Evolutionary conservation across 1,140 invertebrate genomes (phyloP), one percentile per base, ranked within the genome.

Genomic region (Sycophila sp.): DNA sequence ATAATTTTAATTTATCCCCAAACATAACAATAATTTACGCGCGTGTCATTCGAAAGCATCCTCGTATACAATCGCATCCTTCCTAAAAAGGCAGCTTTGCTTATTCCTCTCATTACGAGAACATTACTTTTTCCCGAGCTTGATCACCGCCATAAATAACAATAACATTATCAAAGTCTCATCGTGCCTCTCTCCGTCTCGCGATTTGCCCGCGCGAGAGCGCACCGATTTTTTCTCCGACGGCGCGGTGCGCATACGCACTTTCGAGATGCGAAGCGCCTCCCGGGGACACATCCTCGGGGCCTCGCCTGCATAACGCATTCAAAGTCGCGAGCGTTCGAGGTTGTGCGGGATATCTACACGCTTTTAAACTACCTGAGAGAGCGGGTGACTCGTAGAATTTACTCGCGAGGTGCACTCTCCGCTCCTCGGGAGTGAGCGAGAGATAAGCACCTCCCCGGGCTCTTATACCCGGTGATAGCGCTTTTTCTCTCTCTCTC

Each of bases 281-380:
- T n/a, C n/a, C n/a, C n/a, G n/a, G n/a, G n/a, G n/a, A n/a, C n/a
- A n/a, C n/a, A n/a, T n/a, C n/a, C n/a, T n/a, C n/a, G n/a, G n/a
- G n/a, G 13, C 24, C 8, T 49, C 1, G 32, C n/a, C 28, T 6
- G n/a, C 11, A 28, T 22, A 22, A 32, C 24, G 59, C 19, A 62
- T 62, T 47, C 40, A 17, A 63, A 22, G 11, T 49, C 13, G 24
- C 17, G 32, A 19, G 32, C 42, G 24, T n/a, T n/a, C 10, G 49
- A 68, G 53, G 55, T 59, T 68, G 49, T 56, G n/a, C n/a, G 34
- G 65, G 65, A 68, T 68, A 68, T 68, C 65, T 68, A 49, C 42
- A 59, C 53, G 45, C 19, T 19, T 69, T 53, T 62, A 69, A 69
- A 69, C 66, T 69, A 69, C 66, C 66, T 69, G 66, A 68, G 58